Conservation (phyloP, 2,113 vertebrate species). For the Tinamus guttatus region DNA sequence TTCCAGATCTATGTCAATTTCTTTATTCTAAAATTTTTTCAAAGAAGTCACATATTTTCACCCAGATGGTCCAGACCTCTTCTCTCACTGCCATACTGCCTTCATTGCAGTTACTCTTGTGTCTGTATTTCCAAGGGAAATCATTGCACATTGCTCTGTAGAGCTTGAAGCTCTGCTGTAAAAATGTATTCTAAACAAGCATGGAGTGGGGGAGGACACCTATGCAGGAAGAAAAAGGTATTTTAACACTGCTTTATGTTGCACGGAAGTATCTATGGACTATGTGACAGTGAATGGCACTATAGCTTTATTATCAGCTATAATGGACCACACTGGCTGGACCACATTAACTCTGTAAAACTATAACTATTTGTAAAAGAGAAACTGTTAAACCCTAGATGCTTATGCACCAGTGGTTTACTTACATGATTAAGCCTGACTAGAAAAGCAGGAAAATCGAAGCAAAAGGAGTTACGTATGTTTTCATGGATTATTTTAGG, state of each 20-base stretch:
- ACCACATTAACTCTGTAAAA: neutral
- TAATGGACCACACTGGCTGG: no score
- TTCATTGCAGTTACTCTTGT: neutral
- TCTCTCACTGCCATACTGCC: neutral
- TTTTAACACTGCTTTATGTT: neutral
- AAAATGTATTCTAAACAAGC: conserved; percentile 37
- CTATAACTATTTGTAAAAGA: neutral
- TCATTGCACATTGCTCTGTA: neutral
- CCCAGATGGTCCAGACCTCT: conserved; percentile 27
- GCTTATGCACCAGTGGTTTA: neutral
- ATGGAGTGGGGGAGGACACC: neutral
- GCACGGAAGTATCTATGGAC: neutral
- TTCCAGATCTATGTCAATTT: conserved; percentile 5
- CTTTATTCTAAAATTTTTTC: conserved; percentile 7
- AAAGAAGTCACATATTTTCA: conserved; percentile 40
- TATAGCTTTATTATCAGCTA: conserved; percentile 12
- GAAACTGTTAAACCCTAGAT: neutral
- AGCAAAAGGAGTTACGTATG: neutral
- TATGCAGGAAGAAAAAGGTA: conserved; percentile 18
- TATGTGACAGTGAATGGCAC: neutral
- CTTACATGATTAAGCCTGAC: neutral
- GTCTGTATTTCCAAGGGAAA: conserved; percentile 35
- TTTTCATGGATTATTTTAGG: neutral
- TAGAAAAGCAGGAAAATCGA: neutral
- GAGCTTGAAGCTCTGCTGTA: neutral